phyloP scores from a whole-genome alignment of 2,113 vertebrate genomes.

The Seriola aureovittata region DNA sequence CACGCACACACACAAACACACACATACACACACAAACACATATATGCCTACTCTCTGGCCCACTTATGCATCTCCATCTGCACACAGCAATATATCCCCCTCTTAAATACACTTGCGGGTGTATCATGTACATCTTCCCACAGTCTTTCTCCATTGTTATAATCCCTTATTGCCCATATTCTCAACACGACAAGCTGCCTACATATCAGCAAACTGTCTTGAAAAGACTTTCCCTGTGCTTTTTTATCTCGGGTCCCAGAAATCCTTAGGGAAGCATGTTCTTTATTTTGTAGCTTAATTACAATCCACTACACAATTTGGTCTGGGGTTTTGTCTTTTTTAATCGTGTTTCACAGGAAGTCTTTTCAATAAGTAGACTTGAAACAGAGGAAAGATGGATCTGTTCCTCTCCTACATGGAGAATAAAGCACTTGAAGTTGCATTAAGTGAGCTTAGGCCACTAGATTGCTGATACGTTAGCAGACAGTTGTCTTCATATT shows the following conservation, averaged over 20 bases:
- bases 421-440: constrained; percentile 16
- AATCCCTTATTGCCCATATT: constrained; percentile 44
- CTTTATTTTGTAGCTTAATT: constrained; percentile 46
- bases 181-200: constrained; percentile 41
- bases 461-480: neutral
- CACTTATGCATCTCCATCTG: constrained; percentile 73
- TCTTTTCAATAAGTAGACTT: constrained; percentile 3
- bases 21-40: constrained; percentile 30
- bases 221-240: constrained; percentile 13
- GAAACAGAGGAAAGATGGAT: neutral
- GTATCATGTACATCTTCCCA: constrained; percentile 61
- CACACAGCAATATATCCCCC: constrained; percentile 51
- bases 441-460: constrained; percentile 1
- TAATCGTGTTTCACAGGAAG: constrained; percentile 10
- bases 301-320: constrained; percentile 1
- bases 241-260: constrained; percentile 39
- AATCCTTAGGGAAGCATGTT: constrained; percentile 32
- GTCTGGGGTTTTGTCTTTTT: constrained; percentile 7
- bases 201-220: constrained; percentile 30
- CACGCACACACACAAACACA: constrained; percentile 31
- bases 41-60: constrained; percentile 54
- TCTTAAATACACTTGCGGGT: constrained; percentile 36
- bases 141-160: constrained; percentile 47
- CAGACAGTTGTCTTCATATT: neutral
- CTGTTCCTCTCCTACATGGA: neutral